A percentile compares a stretch with the other conserved stretches of the same genome.
phyloP scores from a whole-genome alignment of 2,888 invertebrate genomes.

The Trachelus stipa region DNA sequence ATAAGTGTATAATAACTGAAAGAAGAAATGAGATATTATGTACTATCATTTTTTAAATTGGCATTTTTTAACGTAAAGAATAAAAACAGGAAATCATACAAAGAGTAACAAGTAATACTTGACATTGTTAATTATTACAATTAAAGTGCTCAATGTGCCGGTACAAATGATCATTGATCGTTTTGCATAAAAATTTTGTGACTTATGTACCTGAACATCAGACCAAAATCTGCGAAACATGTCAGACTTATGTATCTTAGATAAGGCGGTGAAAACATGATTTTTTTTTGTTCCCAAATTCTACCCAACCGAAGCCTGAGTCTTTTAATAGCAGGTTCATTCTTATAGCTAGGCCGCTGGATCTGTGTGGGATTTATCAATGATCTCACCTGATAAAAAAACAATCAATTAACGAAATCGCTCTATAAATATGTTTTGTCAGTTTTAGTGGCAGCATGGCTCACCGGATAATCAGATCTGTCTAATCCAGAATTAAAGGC shows the following conservation, averaged over 20 bases:
- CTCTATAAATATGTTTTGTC: neutral
- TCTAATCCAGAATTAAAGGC: constrained; percentile 68
- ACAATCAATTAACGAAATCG: neutral
- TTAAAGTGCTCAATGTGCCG: neutral
- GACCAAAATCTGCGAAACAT: constrained; percentile 73
- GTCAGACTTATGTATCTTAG: constrained; percentile 69
- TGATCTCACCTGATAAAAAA: constrained; percentile 8
- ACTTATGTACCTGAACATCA: constrained; percentile 71
- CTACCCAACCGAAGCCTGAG: constrained; percentile 24
- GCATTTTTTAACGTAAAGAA: too few species aligned
- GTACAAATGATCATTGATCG: neutral
- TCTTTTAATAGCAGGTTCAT: neutral
- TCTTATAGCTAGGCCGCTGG: constrained; percentile 6
- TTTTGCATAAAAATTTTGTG: constrained; percentile 13
- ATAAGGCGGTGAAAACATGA: constrained; percentile 70
- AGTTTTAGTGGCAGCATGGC: constrained; percentile 28
- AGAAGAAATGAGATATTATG: neutral
- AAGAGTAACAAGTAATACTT: too few species aligned
- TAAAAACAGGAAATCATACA: too few species aligned
- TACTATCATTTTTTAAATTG: too few species aligned
- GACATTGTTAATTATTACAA: neutral
- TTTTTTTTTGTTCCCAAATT: constrained; percentile 41
- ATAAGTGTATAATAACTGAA: constrained; percentile 82
- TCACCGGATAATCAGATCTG: constrained; percentile 68
- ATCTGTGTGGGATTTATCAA: constrained; percentile 12